phyloP scores from a whole-genome alignment of 2,888 invertebrate species.

The Apoda limacodes region DNA sequence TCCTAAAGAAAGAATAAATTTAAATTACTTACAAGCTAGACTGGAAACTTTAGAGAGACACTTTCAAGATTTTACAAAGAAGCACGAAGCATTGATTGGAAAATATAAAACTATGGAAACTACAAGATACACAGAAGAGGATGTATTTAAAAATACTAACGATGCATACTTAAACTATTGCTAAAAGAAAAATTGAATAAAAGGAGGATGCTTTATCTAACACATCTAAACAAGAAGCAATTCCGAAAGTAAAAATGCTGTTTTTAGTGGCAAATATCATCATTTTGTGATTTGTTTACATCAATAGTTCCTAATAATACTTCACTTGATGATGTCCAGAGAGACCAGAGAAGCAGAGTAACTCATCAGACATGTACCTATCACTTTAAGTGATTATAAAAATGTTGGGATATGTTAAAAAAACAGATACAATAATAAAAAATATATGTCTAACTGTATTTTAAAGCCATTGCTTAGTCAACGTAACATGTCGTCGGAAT shows the following conservation, averaged over 20 bases:
- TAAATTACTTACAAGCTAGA: too few species aligned
- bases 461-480: conserved; percentile 12
- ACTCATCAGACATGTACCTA: conserved; percentile 16
- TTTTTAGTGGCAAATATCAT: conserved; percentile 17
- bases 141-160: too few species aligned
- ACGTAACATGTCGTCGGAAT: conserved; percentile 10
- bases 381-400: conserved; percentile 15
- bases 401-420: conserved; percentile 16
- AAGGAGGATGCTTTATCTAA: too few species aligned
- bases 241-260: conserved; percentile 14
- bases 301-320: conserved; percentile 17
- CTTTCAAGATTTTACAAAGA: too few species aligned
- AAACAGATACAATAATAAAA: conserved; percentile 19
- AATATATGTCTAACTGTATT: conserved; percentile 14
- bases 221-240: too few species aligned
- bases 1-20: too few species aligned
- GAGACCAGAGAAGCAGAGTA: conserved; percentile 19
- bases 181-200: too few species aligned
- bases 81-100: too few species aligned
- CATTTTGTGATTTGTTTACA: conserved; percentile 16
- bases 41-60: too few species aligned
- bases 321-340: conserved; percentile 16
- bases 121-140: too few species aligned
- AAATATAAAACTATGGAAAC: too few species aligned
- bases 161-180: too few species aligned